These are phyloP conservation scores for fruit fly (Drosophila melanogaster) DNA, from an alignment of 1,140 invertebrate genomes.

Conservation along the genomic window DNA sequence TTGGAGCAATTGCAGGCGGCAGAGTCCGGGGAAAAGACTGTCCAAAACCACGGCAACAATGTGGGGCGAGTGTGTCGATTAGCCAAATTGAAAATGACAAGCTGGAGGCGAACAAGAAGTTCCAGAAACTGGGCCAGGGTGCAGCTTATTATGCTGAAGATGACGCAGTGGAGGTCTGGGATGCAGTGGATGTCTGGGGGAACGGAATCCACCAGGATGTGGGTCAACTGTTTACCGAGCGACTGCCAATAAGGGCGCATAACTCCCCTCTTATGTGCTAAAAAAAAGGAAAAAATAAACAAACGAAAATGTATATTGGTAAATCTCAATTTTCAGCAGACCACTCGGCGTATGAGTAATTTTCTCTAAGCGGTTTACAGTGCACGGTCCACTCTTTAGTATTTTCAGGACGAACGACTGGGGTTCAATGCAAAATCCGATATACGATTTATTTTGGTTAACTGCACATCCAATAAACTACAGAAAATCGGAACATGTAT, in stretches of 20 bases:
- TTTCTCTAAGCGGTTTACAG: conserved; percentile 71
- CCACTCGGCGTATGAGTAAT: conserved; percentile 74
- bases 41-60: conserved; percentile 45
- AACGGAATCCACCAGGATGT: conserved; percentile 23
- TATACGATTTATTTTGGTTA: conserved; percentile 82
- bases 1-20: conserved; percentile 65
- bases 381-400: conserved; percentile 4
- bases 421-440: conserved; percentile 53
- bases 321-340: conserved; percentile 42
- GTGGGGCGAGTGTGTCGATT: conserved; percentile 64
- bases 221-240: conserved; percentile 52
- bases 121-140: conserved; percentile 34
- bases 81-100: conserved; percentile 80
- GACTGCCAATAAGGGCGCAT: conserved; percentile 37
- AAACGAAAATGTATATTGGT: conserved; percentile 16
- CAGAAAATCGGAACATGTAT: conserved; percentile 11
- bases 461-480: conserved; percentile 81
- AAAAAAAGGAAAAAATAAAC: conserved; percentile 1
- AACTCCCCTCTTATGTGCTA: too few species aligned
- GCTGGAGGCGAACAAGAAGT: conserved; percentile 32
- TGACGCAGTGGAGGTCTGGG: conserved; percentile 20
- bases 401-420: conserved; percentile 9
- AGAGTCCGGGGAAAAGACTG: conserved; percentile 10
- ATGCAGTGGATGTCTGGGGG: neutral
- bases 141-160: conserved; percentile 61